phyloP scores from a whole-genome alignment of 2,113 vertebrate genomes.

The Charina bottae region DNA sequence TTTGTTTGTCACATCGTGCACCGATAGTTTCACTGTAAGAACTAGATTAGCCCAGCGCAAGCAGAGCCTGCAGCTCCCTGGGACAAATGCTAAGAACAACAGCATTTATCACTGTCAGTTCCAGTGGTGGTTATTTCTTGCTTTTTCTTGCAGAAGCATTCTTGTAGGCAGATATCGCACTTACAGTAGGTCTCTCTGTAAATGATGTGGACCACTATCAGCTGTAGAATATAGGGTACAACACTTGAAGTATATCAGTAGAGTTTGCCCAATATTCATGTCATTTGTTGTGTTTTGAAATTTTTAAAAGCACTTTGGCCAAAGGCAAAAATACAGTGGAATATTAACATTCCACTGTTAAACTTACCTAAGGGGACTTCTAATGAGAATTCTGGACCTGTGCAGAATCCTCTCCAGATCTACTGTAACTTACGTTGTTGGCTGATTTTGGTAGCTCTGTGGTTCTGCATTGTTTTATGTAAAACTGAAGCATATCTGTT shows the following conservation, averaged over 20 bases:
- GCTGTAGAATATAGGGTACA: neutral
- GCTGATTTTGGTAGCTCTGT: neutral
- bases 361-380: neutral
- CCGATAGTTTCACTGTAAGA: neutral
- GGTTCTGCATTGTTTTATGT: neutral
- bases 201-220: neutral
- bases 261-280: neutral
- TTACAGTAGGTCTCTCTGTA: neutral
- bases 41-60: neutral
- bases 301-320: neutral
- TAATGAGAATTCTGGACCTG: neutral
- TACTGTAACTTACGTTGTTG: neutral
- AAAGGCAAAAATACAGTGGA: neutral
- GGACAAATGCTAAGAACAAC: neutral
- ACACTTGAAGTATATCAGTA: neutral
- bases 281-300: neutral
- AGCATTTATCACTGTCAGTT: neutral
- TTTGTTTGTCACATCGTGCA: neutral
- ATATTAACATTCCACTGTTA: neutral
- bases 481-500: neutral
- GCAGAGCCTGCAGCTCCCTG: neutral
- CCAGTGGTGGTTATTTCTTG: neutral
- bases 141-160: neutral
- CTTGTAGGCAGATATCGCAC: neutral
- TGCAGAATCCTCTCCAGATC: neutral